Percentiles rank a stretch among this genome's conserved stretches.
These are phyloP conservation scores for Drosophila pseudotalamancana DNA, from an alignment of 2,888 invertebrate genomes.

Conservation along the genomic window DNA sequence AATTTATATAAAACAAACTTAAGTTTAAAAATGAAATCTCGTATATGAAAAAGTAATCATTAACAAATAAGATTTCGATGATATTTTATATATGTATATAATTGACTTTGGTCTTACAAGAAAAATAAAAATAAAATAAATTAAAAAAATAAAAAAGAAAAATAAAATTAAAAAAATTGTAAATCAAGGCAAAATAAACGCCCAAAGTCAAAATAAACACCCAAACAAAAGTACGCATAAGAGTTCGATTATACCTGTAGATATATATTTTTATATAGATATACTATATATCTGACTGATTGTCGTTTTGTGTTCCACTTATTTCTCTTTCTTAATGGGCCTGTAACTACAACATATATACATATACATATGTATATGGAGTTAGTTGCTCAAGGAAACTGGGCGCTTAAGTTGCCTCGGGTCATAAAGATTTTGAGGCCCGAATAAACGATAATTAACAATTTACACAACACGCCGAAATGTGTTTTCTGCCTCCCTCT, in stretches of 20 bases:
- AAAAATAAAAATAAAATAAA: not conserved
- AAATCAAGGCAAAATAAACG: constrained; percentile 42
- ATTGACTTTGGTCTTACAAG: too few species aligned
- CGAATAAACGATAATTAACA: constrained; percentile 51
- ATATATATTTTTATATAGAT: not conserved
- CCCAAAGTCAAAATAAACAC: constrained; percentile 55
- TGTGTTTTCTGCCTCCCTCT: constrained; percentile 1
- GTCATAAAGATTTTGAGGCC: constrained; percentile 8
- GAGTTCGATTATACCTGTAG: constrained; percentile 5
- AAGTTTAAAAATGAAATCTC: too few species aligned
- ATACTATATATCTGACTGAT: not conserved
- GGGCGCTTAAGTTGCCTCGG: not conserved
- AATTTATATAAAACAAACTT: too few species aligned
- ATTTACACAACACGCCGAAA: constrained; percentile 45
- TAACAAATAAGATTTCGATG: too few species aligned
- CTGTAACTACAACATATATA: constrained; percentile 10
- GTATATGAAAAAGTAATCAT: too few species aligned
- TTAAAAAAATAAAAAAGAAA: not conserved
- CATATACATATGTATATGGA: not conserved
- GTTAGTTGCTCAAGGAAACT: constrained; percentile 12
- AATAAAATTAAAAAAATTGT: not conserved
- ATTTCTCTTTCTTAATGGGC: constrained; percentile 26
- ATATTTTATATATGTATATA: too few species aligned
- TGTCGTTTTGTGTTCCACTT: constrained; percentile 34
- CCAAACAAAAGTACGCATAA: constrained; percentile 30